Percentiles rank a stretch among this genome's conserved stretches.
Evolutionary conservation across 2,113 vertebrate genomes (phyloP).

Genomic region (Sus scrofa): T2T-Sscrofa CM000827.6:109044001-109044500

Average conservation of each 20-base stretch:
- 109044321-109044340: background rate
- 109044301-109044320: background rate
- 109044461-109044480: constrained; percentile 53
- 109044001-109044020: fast-evolving
- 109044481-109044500: constrained; percentile 22
- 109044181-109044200: background rate
- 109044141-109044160: background rate
- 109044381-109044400: constrained; percentile 64
- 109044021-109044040: fast-evolving
- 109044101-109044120: fast-evolving
- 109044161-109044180: background rate
- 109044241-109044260: background rate
- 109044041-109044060: fast-evolving
- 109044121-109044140: background rate
- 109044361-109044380: background rate
- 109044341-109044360: constrained; percentile 24
- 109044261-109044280: too few relatives aligned
- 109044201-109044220: background rate
- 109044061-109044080: background rate
- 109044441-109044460: background rate
- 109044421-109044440: constrained; percentile 59
- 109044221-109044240: too few relatives aligned
- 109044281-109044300: background rate
- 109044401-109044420: constrained; percentile 54
- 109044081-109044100: too few relatives aligned